These are phyloP conservation scores for Gonocerus acuteangulatus DNA, from an alignment of 2,888 invertebrate species.

Conservation along the genomic window DNA sequence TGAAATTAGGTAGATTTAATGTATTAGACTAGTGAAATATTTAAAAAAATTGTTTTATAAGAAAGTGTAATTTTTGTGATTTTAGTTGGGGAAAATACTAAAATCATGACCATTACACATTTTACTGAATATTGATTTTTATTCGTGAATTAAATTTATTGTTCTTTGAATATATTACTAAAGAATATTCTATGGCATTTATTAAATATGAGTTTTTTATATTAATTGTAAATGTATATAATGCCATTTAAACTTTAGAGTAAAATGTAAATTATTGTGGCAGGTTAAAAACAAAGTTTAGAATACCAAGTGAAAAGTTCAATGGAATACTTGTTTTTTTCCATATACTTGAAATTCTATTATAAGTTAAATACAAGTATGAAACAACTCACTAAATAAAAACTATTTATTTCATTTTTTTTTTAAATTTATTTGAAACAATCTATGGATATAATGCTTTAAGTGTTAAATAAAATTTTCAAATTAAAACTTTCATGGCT, in stretches of 20 bases:
- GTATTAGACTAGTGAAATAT: not conserved
- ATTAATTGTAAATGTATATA: too few species aligned
- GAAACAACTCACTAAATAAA: too few species aligned
- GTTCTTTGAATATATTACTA: not conserved
- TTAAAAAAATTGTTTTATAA: not conserved
- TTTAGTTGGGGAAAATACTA: slow-evolving; percentile 5
- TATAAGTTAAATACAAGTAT: too few species aligned
- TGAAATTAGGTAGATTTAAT: not conserved
- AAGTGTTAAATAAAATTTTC: too few species aligned
- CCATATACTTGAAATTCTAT: too few species aligned
- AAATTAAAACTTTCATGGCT: too few species aligned
- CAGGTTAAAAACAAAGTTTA: not conserved
- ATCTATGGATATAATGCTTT: too few species aligned
- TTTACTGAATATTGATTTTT: not conserved
- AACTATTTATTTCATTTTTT: too few species aligned
- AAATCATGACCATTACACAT: slow-evolving; percentile 12
- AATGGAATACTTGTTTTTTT: too few species aligned
- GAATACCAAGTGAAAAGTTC: too few species aligned
- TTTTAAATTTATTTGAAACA: too few species aligned
- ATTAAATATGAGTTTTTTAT: not conserved
- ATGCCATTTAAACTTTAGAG: not conserved
- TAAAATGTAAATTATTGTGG: not conserved
- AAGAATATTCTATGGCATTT: not conserved
- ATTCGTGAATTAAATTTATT: slow-evolving; percentile 3
- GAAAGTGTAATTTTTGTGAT: slow-evolving; percentile 9